Conservation (phyloP, 2,888 invertebrate species). For the Bimastos eiseni region DNA sequence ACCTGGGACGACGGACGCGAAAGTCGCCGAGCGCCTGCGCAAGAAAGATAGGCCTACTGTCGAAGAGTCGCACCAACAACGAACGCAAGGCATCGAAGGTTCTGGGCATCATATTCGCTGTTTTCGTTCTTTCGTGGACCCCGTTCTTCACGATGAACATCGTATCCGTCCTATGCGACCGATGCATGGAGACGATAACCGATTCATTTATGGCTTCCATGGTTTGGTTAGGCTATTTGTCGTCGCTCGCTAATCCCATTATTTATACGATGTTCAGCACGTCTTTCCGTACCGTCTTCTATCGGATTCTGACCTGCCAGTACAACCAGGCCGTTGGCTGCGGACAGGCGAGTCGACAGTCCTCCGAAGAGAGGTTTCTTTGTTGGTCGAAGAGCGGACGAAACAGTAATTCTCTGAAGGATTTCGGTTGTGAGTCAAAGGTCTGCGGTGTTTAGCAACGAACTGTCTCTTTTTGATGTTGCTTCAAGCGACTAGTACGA, state of each 20-base stretch:
- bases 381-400: slow-evolving; percentile 9
- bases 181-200: slow-evolving; percentile 50
- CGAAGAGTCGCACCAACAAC: slow-evolving; percentile 48
- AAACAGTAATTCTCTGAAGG: not conserved
- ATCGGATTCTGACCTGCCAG: slow-evolving; percentile 52
- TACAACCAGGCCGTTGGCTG: slow-evolving; percentile 35
- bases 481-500: not conserved
- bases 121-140: slow-evolving; percentile 60
- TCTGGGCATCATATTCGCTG: slow-evolving; percentile 60
- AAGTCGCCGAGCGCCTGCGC: not conserved
- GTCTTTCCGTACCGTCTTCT: slow-evolving; percentile 57
- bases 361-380: not conserved
- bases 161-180: slow-evolving; percentile 51
- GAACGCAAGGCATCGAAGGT: slow-evolving; percentile 61
- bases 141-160: slow-evolving; percentile 60
- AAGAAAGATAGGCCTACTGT: slow-evolving; percentile 7
- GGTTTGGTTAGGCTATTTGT: slow-evolving; percentile 60
- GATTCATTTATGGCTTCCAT: slow-evolving; percentile 55
- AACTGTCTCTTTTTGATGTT: not conserved
- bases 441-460: not conserved
- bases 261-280: slow-evolving; percentile 63
- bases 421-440: not conserved
- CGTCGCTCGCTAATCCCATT: slow-evolving; percentile 60
- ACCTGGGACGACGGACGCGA: not conserved
- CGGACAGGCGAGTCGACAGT: not conserved